phyloP scores from a whole-genome alignment of 2,113 vertebrate species.

The Hyperopisus bebe region DNA sequence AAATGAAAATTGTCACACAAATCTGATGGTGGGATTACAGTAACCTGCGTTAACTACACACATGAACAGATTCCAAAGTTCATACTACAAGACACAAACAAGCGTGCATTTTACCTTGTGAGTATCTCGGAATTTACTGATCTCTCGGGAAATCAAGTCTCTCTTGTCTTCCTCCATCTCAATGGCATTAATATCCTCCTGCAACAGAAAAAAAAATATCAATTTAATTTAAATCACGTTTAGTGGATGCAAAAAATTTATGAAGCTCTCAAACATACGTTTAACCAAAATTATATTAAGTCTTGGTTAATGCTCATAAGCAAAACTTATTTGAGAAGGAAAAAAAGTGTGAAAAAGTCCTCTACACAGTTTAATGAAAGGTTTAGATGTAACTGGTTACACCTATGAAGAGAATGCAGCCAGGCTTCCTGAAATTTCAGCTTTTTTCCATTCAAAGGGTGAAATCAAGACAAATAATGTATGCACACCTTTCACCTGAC shows the following conservation, averaged over 20 bases:
- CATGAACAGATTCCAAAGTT: conserved; percentile 16
- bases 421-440: not conserved
- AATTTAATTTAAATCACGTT: too few species aligned
- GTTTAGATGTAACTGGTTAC: not conserved
- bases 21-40: conserved; percentile 12
- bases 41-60: conserved; percentile 21
- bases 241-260: not conserved
- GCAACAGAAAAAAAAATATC: conserved; percentile 8
- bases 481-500: not conserved
- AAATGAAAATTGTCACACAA: not conserved
- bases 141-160: conserved; percentile 99
- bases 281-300: not conserved
- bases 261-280: not conserved
- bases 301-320: not conserved
- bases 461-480: not conserved
- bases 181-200: conserved; percentile 98
- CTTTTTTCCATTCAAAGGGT: not conserved
- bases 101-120: conserved; percentile 90
- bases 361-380: not conserved
- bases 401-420: not conserved
- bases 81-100: conserved; percentile 28
- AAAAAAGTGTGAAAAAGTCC: not conserved
- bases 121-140: conserved; percentile 99
- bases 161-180: conserved; percentile 99
- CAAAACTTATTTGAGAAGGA: not conserved